These are phyloP conservation scores for Crocodylus rhombifer DNA, from an alignment of 2,797 vertebrate species.

Conservation along the genomic window DNA sequence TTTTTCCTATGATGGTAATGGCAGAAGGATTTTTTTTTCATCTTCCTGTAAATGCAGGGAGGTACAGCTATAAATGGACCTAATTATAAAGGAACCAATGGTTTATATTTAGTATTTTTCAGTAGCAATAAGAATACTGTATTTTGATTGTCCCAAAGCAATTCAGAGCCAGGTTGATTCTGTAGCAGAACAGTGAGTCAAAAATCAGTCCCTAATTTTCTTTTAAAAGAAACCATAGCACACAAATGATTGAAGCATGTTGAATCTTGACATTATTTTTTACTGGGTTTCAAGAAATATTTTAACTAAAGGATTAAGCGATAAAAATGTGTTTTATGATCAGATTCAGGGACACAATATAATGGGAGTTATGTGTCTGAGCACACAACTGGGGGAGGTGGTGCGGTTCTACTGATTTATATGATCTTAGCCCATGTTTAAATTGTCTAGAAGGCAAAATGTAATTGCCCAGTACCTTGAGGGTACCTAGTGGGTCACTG, in stretches of 20 bases:
- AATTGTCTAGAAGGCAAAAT: background rate
- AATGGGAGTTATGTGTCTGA: background rate
- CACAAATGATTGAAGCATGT: background rate
- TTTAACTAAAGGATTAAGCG: slow-evolving; percentile 2
- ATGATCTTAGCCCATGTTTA: background rate
- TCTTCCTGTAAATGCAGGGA: slow-evolving; percentile 71
- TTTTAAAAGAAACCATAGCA: slow-evolving; percentile 5
- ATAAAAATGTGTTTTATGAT: background rate
- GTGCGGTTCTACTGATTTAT: background rate
- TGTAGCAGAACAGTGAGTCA: background rate
- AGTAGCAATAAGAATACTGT: slow-evolving; percentile 26
- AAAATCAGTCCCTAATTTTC: background rate
- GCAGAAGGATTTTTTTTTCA: slow-evolving; percentile 52
- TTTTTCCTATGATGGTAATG: slow-evolving; percentile 36
- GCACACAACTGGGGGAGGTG: background rate
- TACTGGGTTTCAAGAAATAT: background rate
- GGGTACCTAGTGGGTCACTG: background rate
- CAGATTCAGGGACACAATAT: background rate
- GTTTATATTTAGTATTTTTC: slow-evolving; percentile 54
- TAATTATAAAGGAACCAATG: slow-evolving; percentile 57
- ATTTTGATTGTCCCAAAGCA: slow-evolving; percentile 22
- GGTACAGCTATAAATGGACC: slow-evolving; percentile 70
- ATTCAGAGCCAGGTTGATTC: background rate
- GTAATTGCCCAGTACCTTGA: background rate
- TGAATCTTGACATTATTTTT: background rate